phyloP scores from a whole-genome alignment of 1,140 invertebrate genomes.

The Copidosoma floridanum region DNA sequence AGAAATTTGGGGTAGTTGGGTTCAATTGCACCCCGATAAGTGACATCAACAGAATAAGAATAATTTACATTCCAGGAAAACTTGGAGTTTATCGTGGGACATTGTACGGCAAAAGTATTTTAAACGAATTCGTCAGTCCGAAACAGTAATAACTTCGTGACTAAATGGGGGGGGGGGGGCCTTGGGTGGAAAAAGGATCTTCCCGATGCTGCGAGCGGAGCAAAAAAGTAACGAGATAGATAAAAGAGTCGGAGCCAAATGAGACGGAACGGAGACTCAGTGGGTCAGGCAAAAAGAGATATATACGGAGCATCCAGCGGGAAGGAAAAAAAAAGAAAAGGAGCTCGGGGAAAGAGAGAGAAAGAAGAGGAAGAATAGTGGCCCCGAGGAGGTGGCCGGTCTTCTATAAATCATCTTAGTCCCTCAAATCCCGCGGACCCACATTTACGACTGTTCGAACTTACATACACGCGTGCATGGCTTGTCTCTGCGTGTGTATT shows the following conservation, averaged over 20 bases:
- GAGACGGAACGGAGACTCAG: not conserved
- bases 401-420: slow-evolving; percentile 57
- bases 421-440: slow-evolving; percentile 47
- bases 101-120: slow-evolving; percentile 9
- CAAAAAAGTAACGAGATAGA: slow-evolving; percentile 26
- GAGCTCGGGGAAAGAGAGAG: slow-evolving; percentile 30
- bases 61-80: too few species aligned
- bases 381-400: slow-evolving; percentile 43
- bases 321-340: slow-evolving; percentile 12
- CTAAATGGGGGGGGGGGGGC: slow-evolving; percentile 3
- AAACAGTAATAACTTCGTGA: slow-evolving; percentile 21
- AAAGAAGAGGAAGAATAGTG: slow-evolving; percentile 11
- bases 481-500: not conserved
- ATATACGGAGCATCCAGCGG: not conserved
- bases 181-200: too few species aligned
- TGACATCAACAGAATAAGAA: too few species aligned
- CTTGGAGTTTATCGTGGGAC: slow-evolving; percentile 2
- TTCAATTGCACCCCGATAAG: too few species aligned
- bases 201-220: too few species aligned
- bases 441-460: slow-evolving; percentile 51
- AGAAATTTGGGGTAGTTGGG: too few species aligned
- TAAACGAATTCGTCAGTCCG: not conserved
- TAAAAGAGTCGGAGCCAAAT: slow-evolving; percentile 16
- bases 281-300: slow-evolving; percentile 5
- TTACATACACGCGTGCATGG: too few species aligned